Conservation (phyloP, 1,140 invertebrate genomes). For the Bombus ignitus region DNA sequence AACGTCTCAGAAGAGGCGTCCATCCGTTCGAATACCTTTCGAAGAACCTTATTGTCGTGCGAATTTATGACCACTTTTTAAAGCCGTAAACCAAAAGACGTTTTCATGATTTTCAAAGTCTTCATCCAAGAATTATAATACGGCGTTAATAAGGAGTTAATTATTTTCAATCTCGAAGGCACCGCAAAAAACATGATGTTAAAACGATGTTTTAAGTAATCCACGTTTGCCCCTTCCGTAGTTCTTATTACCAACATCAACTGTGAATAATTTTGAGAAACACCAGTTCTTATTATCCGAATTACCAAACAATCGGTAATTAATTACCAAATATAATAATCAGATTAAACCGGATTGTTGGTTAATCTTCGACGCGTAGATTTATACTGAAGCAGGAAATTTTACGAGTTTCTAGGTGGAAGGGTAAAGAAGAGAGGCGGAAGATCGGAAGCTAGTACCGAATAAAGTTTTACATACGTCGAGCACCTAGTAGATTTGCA, state of each 20-base stretch:
- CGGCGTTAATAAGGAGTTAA: neutral
- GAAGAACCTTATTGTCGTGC: neutral
- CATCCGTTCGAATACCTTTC: neutral
- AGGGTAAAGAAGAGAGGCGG: neutral
- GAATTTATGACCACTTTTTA: neutral
- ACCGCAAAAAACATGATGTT: too few relatives aligned
- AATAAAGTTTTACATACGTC: constrained; percentile 5
- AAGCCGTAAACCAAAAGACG: neutral
- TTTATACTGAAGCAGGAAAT: neutral
- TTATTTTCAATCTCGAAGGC: neutral
- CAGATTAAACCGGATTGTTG: neutral
- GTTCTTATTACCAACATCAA: neutral
- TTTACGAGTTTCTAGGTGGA: neutral
- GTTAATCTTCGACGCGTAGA: neutral
- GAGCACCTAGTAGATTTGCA: constrained; percentile 66
- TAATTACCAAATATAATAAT: too few relatives aligned
- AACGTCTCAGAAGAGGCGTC: neutral
- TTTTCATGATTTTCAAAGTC: too few relatives aligned
- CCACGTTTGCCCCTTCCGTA: neutral
- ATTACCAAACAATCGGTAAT: neutral
- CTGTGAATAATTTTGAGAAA: neutral
- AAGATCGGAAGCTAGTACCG: too few relatives aligned
- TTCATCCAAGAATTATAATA: neutral
- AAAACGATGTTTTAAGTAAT: too few relatives aligned
- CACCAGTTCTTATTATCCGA: too few relatives aligned